Evolutionary conservation across 1,140 invertebrate species (phyloP).

Genomic region (Bombus pascuorum): DNA sequence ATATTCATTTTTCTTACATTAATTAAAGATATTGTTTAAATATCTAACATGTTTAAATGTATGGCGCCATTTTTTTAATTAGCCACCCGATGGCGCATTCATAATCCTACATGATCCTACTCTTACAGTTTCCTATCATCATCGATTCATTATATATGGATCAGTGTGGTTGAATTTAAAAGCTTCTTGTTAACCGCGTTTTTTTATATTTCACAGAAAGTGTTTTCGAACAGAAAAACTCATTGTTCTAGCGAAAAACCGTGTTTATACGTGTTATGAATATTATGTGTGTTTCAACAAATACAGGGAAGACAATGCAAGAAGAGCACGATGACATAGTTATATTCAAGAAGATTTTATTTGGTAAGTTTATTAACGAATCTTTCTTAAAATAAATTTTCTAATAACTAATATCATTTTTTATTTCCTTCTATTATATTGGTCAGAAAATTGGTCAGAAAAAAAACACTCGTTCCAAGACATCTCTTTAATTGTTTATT

Average conservation of each 20-base stretch:
- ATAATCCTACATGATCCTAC: neutral
- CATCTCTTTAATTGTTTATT: constrained; percentile 52
- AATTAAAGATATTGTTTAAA: neutral
- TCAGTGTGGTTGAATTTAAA: neutral
- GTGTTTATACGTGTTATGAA: neutral
- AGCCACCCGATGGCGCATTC: neutral
- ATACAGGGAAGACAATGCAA: neutral
- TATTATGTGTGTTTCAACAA: neutral
- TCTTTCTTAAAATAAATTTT: neutral
- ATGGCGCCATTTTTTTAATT: neutral
- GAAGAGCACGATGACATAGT: neutral
- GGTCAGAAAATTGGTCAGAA: neutral
- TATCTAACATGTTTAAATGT: neutral
- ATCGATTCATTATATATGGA: neutral
- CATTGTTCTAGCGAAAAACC: neutral
- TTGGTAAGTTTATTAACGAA: neutral
- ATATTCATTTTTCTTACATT: neutral
- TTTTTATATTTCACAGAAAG: neutral
- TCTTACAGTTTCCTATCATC: neutral
- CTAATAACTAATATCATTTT: neutral
- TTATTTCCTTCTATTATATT: neutral
- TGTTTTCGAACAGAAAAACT: neutral
- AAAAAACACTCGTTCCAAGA: neutral
- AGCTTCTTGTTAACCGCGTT: neutral
- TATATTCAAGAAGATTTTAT: neutral